Base-by-base conservation (phyloP, 1,140 invertebrate species). In the Euschistus heros region DNA sequence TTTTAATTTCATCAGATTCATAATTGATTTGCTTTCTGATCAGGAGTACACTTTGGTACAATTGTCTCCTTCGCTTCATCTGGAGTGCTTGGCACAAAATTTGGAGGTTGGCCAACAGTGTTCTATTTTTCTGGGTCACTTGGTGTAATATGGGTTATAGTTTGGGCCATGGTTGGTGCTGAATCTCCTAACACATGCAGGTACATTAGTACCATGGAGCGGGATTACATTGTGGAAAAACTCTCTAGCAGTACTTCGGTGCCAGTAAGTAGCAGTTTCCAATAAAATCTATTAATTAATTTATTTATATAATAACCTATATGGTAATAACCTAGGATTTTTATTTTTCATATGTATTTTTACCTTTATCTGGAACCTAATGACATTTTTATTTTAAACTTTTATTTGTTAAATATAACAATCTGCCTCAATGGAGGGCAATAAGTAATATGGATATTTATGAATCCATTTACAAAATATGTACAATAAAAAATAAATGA, bases 1-100 rank as follows among this genome's bases (percentile, higher is more conserved):
- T 30, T 30, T 30, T 30, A 4, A 30, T 30, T 2, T 7, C 7
- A 30, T 30, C 27, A 30, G 2, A 7, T 30, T 30, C 13, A 37
- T 37, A 10, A 10, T 10, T 37, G 13, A 37, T 37, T 37, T 37
- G 13, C 8, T 5, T 37, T 37, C 10, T 10, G 1, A 37, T 1
- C 70, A 63, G 70, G 76, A 26, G 69, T 71, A 5, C 72, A 74
- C 18, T 68, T 75, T 18, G 75, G 74, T 64, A 75, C 75, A 54
- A 82, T 91, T 71, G 75, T 76, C 14, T 77, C 76, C 72, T 73
- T 75, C 72, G 82, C 81, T 27, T 79, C 80, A 66, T 80, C 82
- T 66, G 84, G 84, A 0, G 76, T 80, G 30, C 74, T 86, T 10
- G 52, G 63, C 20, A 44, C 33, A 1, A 65, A 60, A 20, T 30